Evolutionary conservation across 2,888 invertebrate genomes (phyloP).

Genomic region (Steinernema scapterisci): DNA sequence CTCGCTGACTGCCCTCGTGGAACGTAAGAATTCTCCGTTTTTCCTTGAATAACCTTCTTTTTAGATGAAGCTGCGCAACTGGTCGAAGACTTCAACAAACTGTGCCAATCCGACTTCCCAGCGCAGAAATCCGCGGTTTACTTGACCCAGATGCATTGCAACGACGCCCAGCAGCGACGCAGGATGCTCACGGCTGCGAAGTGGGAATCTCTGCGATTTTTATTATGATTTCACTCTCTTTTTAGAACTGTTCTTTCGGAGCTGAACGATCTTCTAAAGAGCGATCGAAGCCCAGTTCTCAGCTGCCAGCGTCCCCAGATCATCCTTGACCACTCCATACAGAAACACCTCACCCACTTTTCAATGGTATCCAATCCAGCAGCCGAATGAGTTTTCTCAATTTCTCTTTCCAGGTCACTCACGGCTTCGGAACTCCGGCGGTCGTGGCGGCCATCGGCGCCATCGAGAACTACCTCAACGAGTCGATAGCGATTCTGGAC

Average conservation of each 20-base stretch:
- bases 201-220: background rate
- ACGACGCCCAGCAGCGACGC: conserved; percentile 38
- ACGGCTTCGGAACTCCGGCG: conserved; percentile 53
- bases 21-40: conserved; percentile 39
- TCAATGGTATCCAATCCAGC: conserved; percentile 45
- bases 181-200: conserved; percentile 40
- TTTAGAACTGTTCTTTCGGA: conserved; percentile 45
- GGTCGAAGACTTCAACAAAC: conserved; percentile 46
- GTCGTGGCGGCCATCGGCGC: conserved; percentile 47
- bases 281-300: conserved; percentile 51
- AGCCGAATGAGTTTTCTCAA: background rate
- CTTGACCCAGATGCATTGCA: conserved; percentile 18
- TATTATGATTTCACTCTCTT: background rate
- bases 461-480: conserved; percentile 46
- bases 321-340: conserved; percentile 49
- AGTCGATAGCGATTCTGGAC: conserved; percentile 49
- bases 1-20: conserved; percentile 51
- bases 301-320: conserved; percentile 40
- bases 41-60: conserved; percentile 12
- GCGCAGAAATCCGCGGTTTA: conserved; percentile 36
- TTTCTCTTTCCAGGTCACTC: conserved; percentile 45
- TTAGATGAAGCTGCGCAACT: conserved; percentile 48
- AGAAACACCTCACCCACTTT: conserved; percentile 49
- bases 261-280: conserved; percentile 45
- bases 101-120: conserved; percentile 52